Evolutionary conservation across 2,888 invertebrate genomes (phyloP).

Genomic region (Coenonympha glycerion): DNA sequence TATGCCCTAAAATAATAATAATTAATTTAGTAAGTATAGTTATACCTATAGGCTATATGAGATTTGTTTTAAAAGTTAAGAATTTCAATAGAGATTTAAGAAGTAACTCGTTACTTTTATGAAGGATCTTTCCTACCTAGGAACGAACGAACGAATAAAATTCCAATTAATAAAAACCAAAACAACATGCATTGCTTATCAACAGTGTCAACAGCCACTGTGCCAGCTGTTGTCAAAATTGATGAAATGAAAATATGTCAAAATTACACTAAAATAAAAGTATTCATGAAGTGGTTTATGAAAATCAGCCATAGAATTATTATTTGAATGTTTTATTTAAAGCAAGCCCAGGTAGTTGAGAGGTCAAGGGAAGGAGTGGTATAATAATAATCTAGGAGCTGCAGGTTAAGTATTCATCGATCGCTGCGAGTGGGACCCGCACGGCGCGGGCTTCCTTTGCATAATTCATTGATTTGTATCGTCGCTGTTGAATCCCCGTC

Average conservation of each 20-base stretch:
- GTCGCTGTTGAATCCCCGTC: constrained; percentile 36
- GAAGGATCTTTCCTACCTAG: no score
- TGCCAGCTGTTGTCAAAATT: constrained; percentile 2
- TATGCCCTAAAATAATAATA: no score
- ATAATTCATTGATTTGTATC: constrained; percentile 63
- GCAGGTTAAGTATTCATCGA: constrained; percentile 60
- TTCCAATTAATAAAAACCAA: neutral
- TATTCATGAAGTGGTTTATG: no score
- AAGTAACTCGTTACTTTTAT: no score
- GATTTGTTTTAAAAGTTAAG: no score
- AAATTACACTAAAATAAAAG: constrained; percentile 11
- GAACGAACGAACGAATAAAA: no score
- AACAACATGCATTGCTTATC: neutral
- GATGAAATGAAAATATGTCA: constrained; percentile 14
- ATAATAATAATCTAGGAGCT: constrained; percentile 49
- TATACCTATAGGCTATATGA: no score
- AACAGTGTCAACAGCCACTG: no score
- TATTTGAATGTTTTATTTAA: neutral
- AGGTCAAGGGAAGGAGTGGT: constrained; percentile 43
- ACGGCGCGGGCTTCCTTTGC: constrained; percentile 47
- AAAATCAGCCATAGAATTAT: neutral
- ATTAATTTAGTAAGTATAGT: no score
- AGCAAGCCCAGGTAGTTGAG: constrained; percentile 25
- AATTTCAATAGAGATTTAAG: no score
- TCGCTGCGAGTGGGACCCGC: no score